These are phyloP conservation scores for Micromussa lordhowensis DNA, from an alignment of 92 coral and sea anemone genomes.

Conservation along the genomic window DNA sequence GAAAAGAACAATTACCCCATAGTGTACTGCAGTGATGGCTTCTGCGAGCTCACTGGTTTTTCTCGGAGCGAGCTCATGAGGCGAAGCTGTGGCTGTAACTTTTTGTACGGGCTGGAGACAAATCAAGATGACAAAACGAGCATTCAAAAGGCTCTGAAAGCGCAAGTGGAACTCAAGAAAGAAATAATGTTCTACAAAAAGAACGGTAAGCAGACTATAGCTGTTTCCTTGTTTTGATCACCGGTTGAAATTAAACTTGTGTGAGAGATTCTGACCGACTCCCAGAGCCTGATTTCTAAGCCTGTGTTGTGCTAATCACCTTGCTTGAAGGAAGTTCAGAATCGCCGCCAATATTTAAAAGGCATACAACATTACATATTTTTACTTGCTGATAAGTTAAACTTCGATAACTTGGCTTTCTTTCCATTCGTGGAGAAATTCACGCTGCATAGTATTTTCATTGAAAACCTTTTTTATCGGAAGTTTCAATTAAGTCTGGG, in stretches of 20 bases:
- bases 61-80: conserved; percentile 93
- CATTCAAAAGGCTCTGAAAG: conserved; percentile 78
- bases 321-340: neutral
- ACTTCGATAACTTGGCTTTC: neutral
- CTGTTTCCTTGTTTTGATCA: conserved; percentile 2
- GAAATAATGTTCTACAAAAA: conserved; percentile 87
- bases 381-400: conserved; percentile 3
- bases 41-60: conserved; percentile 95
- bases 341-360: neutral
- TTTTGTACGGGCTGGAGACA: conserved; percentile 87
- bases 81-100: conserved; percentile 86
- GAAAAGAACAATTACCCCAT: conserved; percentile 93
- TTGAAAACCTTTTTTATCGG: conserved; percentile 18
- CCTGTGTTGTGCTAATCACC: neutral
- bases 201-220: conserved; percentile 75
- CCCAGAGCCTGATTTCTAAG: neutral
- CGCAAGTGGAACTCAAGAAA: conserved; percentile 81
- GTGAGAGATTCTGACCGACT: neutral
- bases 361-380: neutral
- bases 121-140: conserved; percentile 79
- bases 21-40: conserved; percentile 97
- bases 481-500: conserved; percentile 69
- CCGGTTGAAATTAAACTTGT: neutral
- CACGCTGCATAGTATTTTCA: conserved; percentile 4
- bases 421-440: neutral